phyloP scores from a whole-genome alignment of 2,113 vertebrate genomes.

The Ictalurus furcatus region DNA sequence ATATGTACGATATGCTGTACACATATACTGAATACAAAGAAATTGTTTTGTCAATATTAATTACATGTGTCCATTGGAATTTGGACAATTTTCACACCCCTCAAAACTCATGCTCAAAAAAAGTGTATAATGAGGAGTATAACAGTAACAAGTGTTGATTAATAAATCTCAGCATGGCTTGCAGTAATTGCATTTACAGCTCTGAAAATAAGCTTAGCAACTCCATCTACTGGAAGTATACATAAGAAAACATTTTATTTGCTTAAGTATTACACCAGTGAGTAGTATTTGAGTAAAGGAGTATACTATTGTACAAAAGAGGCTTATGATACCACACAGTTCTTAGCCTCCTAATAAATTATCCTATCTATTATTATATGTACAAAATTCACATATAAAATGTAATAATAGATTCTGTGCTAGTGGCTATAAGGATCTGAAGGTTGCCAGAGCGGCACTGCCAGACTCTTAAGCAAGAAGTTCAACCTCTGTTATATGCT shows the following conservation, averaged over 20 bases:
- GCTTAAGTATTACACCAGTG: background rate
- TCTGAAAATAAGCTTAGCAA: slow-evolving; percentile 14
- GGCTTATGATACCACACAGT: background rate
- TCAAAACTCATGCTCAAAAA: background rate
- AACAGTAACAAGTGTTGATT: background rate
- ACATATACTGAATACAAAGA: too few relatives aligned
- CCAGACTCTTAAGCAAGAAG: background rate
- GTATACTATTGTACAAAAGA: background rate
- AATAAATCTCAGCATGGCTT: background rate
- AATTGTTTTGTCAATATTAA: too few relatives aligned
- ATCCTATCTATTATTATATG: background rate
- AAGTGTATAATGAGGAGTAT: background rate
- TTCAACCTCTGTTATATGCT: background rate
- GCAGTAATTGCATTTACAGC: background rate
- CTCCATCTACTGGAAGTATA: slow-evolving; percentile 19
- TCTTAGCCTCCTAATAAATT: background rate
- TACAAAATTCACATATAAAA: background rate
- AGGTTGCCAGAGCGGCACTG: background rate
- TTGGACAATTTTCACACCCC: background rate
- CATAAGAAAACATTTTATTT: background rate
- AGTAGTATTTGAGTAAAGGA: background rate
- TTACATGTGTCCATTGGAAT: background rate
- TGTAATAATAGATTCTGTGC: background rate
- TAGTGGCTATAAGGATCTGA: background rate
- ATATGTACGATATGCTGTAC: too few relatives aligned